phyloP scores from a whole-genome alignment of 53 echinoderm and acorn worm species.

The Stichopus horrens region DNA sequence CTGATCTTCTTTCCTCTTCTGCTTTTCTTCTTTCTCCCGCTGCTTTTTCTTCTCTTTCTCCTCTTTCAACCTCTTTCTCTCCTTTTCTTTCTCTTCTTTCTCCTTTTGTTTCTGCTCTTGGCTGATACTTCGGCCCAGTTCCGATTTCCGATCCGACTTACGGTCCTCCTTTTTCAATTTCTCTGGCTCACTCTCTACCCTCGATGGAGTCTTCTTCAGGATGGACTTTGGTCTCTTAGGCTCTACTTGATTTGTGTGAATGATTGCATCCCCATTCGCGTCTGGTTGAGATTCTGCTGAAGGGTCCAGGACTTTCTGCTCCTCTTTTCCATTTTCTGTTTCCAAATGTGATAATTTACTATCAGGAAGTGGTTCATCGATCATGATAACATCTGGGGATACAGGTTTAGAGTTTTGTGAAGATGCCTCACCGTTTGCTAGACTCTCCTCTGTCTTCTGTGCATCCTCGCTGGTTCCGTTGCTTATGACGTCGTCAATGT shows the following conservation, averaged over 20 bases:
- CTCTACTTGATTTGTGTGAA: conserved; percentile 37
- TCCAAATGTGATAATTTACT: conserved; percentile 14
- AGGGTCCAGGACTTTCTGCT: neutral
- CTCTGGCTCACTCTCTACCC: conserved; percentile 44
- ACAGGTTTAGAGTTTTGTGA: neutral
- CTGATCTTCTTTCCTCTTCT: conserved; percentile 47
- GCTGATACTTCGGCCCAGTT: conserved; percentile 42
- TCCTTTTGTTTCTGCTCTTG: conserved; percentile 56
- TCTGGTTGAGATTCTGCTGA: conserved; percentile 55
- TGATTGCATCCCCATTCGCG: conserved; percentile 2
- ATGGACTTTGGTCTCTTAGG: conserved; percentile 65
- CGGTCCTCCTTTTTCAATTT: conserved; percentile 65
- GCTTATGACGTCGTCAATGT: conserved; percentile 66
- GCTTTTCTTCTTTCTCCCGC: conserved; percentile 45
- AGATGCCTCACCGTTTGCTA: neutral
- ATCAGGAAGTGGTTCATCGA: conserved; percentile 20
- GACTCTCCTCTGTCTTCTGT: conserved; percentile 11
- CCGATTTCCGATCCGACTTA: conserved; percentile 53
- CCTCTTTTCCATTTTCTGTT: neutral
- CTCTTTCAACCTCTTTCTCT: conserved; percentile 50
- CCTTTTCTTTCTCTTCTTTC: conserved; percentile 44
- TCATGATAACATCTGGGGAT: conserved; percentile 38
- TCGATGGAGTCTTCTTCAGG: conserved; percentile 58
- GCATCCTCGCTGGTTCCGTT: conserved; percentile 38
- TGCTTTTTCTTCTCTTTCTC: conserved; percentile 46